These are phyloP conservation scores for Glossophaga mutica DNA, from an alignment of 2,797 vertebrate species.

Conservation along the genomic window DNA sequence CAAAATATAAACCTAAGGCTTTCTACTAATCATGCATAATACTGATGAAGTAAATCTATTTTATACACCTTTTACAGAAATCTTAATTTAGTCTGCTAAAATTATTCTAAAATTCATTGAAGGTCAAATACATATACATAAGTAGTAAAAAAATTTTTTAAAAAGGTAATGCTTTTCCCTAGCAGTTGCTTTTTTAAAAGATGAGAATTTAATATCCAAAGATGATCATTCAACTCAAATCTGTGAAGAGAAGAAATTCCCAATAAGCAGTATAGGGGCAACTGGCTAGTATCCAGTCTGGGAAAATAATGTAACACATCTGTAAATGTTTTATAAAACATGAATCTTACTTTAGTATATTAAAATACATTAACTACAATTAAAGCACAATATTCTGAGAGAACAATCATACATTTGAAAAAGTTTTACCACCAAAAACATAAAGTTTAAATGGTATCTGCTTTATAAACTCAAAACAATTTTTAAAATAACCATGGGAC, in stretches of 20 bases:
- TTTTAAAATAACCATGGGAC: background rate
- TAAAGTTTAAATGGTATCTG: background rate
- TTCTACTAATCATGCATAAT: background rate
- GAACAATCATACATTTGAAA: background rate
- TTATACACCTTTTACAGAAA: background rate
- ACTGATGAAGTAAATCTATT: background rate
- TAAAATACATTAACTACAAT: background rate
- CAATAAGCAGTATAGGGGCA: background rate
- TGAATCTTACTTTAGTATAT: background rate
- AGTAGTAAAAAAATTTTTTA: background rate
- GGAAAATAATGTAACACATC: background rate
- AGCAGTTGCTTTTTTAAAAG: background rate
- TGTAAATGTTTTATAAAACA: background rate
- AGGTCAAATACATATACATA: background rate
- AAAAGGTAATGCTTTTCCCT: background rate
- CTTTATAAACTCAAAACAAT: background rate
- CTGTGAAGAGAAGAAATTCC: background rate
- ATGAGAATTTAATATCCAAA: background rate
- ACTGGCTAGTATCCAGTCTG: background rate
- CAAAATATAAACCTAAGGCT: background rate
- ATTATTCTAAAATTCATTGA: constrained; percentile 8
- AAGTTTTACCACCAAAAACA: background rate
- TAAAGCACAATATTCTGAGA: background rate
- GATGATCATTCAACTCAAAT: background rate
- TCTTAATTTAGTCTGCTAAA: background rate